These are phyloP conservation scores for Clarias gariepinus DNA, from an alignment of 2,113 vertebrate genomes.

Conservation along the genomic window DNA sequence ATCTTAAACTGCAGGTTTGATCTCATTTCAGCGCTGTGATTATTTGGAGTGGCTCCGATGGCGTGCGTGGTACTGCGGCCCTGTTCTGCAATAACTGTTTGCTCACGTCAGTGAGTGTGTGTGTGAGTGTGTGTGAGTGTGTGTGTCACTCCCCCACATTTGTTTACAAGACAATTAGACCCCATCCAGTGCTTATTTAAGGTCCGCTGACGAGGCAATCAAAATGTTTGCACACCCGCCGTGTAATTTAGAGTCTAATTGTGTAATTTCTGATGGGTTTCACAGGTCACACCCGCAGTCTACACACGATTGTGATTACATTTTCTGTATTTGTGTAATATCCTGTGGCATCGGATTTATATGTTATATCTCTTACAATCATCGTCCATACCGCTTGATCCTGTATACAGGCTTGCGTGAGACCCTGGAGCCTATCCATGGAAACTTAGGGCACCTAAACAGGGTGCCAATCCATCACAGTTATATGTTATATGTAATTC, in stretches of 20 bases:
- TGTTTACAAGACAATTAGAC: constrained; percentile 43
- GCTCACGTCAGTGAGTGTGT: constrained; percentile 1
- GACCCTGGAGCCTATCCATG: too few relatives aligned
- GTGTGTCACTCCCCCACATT: constrained; percentile 19
- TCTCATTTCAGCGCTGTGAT: constrained; percentile 28
- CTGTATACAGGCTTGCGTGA: too few relatives aligned
- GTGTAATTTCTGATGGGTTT: constrained; percentile 16
- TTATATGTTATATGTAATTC: not conserved
- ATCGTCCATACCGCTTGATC: too few relatives aligned
- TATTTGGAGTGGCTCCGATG: constrained; percentile 35
- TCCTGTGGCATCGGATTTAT: not conserved
- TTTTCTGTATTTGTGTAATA: constrained; percentile 8
- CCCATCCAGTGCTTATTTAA: constrained; percentile 27
- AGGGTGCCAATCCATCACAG: too few relatives aligned
- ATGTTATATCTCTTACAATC: not conserved
- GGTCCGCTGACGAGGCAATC: constrained; percentile 36
- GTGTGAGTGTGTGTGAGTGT: not conserved
- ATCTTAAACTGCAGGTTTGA: constrained; percentile 13
- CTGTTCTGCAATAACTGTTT: constrained; percentile 26
- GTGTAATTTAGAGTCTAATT: constrained; percentile 41
- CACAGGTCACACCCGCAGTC: constrained; percentile 30
- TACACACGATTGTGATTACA: constrained; percentile 4
- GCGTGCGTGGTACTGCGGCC: constrained; percentile 8
- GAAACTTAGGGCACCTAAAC: too few relatives aligned
- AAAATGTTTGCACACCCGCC: constrained; percentile 26